These are phyloP conservation scores for Eulemur macaco DNA, from an alignment of 2,113 vertebrate species.

Conservation along the genomic window DNA sequence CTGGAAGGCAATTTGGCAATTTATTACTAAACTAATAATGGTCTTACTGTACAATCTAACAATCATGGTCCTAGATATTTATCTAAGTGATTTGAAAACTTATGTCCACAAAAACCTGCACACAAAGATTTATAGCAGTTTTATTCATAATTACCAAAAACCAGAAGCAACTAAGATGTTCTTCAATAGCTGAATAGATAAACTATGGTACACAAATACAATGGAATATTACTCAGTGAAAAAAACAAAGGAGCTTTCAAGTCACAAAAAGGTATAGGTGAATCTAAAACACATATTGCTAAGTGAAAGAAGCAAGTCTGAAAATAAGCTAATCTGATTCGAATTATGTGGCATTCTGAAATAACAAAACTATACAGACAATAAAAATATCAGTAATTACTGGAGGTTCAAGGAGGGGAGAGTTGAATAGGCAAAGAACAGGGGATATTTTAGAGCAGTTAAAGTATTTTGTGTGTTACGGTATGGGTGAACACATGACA, in stretches of 20 bases:
- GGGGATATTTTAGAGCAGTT: neutral
- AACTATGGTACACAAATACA: neutral
- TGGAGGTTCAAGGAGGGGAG: neutral
- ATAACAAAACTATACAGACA: neutral
- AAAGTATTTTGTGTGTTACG: neutral
- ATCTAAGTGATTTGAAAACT: neutral
- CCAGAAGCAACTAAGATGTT: neutral
- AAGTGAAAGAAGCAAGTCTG: neutral
- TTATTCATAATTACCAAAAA: neutral
- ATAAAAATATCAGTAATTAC: neutral
- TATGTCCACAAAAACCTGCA: neutral
- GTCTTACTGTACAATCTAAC: neutral
- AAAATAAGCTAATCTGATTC: neutral
- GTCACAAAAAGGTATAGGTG: neutral
- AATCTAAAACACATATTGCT: neutral
- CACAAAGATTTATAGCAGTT: neutral
- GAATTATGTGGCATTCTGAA: neutral
- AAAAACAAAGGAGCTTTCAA: neutral
- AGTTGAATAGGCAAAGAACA: neutral
- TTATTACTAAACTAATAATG: neutral
- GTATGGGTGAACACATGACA: neutral
- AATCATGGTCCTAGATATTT: neutral
- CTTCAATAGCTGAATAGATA: neutral
- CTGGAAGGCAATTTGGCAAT: neutral
- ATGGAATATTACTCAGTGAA: neutral